Evolutionary conservation across 1,140 invertebrate species (phyloP).

Genomic region (Eulimnadia texana): DNA sequence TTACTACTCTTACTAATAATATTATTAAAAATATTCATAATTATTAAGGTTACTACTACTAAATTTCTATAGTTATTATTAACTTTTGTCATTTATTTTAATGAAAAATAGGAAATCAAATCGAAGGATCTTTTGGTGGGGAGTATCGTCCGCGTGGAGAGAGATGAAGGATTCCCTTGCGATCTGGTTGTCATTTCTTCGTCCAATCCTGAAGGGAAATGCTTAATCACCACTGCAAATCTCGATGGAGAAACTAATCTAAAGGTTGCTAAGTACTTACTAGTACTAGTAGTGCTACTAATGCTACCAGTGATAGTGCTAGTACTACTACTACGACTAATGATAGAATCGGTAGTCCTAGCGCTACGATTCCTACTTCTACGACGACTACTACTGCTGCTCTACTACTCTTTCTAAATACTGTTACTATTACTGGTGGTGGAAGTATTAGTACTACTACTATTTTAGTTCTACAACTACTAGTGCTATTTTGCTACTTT

Average conservation of each 20-base stretch:
- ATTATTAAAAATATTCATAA: not conserved
- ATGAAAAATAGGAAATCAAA: slow-evolving; percentile 30
- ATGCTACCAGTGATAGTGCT: too few relatives aligned
- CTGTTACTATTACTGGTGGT: too few relatives aligned
- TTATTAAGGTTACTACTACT: not conserved
- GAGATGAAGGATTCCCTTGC: slow-evolving; percentile 60
- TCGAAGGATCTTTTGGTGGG: slow-evolving; percentile 49
- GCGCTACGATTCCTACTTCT: too few relatives aligned
- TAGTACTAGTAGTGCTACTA: too few relatives aligned
- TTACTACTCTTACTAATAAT: not conserved
- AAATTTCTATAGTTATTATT: not conserved
- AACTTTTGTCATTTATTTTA: slow-evolving; percentile 2
- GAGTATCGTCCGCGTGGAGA: slow-evolving; percentile 51
- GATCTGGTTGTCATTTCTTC: slow-evolving; percentile 58
- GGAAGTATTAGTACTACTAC: too few relatives aligned
- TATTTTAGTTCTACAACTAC: too few relatives aligned
- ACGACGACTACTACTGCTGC: too few relatives aligned
- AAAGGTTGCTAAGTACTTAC: too few relatives aligned
- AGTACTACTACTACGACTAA: too few relatives aligned
- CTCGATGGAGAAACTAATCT: slow-evolving; percentile 54
- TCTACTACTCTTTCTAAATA: too few relatives aligned
- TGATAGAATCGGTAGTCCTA: too few relatives aligned
- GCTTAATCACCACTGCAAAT: slow-evolving; percentile 51
- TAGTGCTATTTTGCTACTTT: too few relatives aligned
- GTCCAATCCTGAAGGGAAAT: slow-evolving; percentile 32